These are phyloP conservation scores for Mesochorus sp. DNA, from an alignment of 2,888 invertebrate genomes.

Conservation along the genomic window DNA sequence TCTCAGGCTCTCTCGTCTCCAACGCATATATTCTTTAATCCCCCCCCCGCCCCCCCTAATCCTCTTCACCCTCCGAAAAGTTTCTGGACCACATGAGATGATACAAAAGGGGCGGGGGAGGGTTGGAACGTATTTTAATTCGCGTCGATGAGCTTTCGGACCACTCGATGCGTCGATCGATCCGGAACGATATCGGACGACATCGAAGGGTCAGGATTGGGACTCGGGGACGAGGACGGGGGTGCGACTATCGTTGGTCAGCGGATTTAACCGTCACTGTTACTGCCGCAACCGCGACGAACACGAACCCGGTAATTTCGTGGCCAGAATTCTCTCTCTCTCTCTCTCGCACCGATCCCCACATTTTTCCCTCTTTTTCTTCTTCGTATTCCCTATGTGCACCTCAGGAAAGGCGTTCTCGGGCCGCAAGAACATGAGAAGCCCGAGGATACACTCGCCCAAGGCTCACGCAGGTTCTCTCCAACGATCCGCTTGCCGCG, in stretches of 20 bases:
- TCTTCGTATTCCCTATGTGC: background rate
- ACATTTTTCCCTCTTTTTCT: background rate
- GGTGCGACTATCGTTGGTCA: slow-evolving; percentile 65
- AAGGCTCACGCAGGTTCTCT: slow-evolving; percentile 30
- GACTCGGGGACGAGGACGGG: background rate
- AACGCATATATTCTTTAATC: too few species aligned
- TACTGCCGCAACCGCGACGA: slow-evolving; percentile 54
- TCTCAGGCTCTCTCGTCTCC: too few species aligned
- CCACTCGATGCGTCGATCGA: background rate
- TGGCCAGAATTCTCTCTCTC: slow-evolving; percentile 19
- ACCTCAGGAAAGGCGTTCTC: slow-evolving; percentile 25
- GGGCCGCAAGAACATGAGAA: slow-evolving; percentile 36
- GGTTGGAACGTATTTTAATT: too few species aligned
- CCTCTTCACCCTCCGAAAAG: too few species aligned
- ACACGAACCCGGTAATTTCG: slow-evolving; percentile 62
- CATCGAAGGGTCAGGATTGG: background rate
- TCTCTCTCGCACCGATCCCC: background rate
- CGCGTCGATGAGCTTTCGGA: background rate
- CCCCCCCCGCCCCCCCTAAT: too few species aligned
- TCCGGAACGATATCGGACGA: background rate
- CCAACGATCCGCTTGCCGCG: slow-evolving; percentile 35
- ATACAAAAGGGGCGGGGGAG: background rate
- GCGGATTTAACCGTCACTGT: slow-evolving; percentile 64
- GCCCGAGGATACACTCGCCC: slow-evolving; percentile 30
- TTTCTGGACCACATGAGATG: too few species aligned